These are phyloP conservation scores for Thryonomys swinderianus DNA, from an alignment of 2,113 vertebrate species.

Conservation along the genomic window DNA sequence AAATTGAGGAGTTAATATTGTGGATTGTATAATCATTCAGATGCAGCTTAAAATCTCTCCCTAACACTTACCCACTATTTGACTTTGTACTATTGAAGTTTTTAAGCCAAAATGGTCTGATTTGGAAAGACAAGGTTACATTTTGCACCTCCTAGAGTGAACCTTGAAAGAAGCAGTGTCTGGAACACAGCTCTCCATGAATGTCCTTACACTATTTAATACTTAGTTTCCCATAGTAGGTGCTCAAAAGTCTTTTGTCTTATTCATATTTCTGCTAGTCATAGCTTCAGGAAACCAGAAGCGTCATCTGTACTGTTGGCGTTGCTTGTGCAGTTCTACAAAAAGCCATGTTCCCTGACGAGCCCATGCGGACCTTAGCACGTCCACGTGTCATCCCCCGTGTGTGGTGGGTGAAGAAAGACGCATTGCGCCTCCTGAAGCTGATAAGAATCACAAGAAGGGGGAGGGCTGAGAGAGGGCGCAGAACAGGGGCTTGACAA, in stretches of 20 bases:
- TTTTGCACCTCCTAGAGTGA: slow-evolving; percentile 6
- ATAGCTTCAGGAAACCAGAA: background rate
- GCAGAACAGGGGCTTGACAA: background rate
- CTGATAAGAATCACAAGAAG: background rate
- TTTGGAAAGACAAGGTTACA: slow-evolving; percentile 31
- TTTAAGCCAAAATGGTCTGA: background rate
- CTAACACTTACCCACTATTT: background rate
- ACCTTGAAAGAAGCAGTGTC: background rate
- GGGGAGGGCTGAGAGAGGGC: background rate
- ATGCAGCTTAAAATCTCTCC: background rate
- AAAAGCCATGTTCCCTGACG: background rate
- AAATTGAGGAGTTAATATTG: background rate
- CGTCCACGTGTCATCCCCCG: too few relatives aligned
- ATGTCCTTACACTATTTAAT: background rate
- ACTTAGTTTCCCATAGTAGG: background rate
- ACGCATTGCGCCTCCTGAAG: background rate
- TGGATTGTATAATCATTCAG: background rate
- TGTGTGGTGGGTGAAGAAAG: background rate
- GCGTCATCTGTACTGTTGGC: background rate
- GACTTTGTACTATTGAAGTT: background rate
- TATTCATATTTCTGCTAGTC: background rate
- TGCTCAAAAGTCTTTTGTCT: background rate
- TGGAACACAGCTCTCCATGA: background rate
- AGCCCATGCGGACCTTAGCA: too few relatives aligned
- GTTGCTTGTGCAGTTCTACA: background rate